Base-by-base conservation (phyloP, 2,113 vertebrate genomes). In the Telmatochromis bifrenatus region DNA sequence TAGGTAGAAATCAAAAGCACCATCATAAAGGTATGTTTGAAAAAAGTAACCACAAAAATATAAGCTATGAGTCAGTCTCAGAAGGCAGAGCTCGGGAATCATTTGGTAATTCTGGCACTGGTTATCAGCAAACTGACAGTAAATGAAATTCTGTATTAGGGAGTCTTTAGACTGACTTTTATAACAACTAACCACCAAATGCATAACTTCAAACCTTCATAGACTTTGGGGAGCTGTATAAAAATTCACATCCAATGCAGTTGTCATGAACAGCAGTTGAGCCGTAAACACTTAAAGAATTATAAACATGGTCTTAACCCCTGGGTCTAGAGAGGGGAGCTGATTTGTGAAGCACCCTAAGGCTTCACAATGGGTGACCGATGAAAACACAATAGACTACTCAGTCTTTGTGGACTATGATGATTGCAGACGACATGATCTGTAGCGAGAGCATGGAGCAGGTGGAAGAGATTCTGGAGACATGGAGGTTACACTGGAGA, bases 1-100 rank as follows among this genome's bases (percentile, higher is more conserved):
- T 65, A 90, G 92, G 70, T 14, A 55, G 5, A 84, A 82, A 83
- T 33, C 8, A 79, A 21, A 49, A 77, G 10, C 9, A 3, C 17
- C 26, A 31, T 31, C 4, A 9, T 73, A 31, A 77, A 49, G 14
- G 23, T 31, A 19, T 19, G 23, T 49, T 49, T 75, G 23, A 75
- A 49, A 47, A 75, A 75, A 75, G 14, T 47, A 28, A 28, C 23
- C 23, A 49, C 23, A 75, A 49, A 75, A 75, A 49, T 28, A 12
- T 19, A 19, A 47, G 15, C 23, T 11, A 45, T 73, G 68, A 73
- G 39, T 45, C 68, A 28, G 39, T 73, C 21, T 73, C 33, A 65
- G 60, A 65, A 37, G 60, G 33, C 60, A 65, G 10, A 37, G 19
- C 60, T 37, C 4, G 0, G 4, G 19, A 65, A 8, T 37, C 33